phyloP scores from a whole-genome alignment of 1,140 invertebrate species.

The Bombus polaris region DNA sequence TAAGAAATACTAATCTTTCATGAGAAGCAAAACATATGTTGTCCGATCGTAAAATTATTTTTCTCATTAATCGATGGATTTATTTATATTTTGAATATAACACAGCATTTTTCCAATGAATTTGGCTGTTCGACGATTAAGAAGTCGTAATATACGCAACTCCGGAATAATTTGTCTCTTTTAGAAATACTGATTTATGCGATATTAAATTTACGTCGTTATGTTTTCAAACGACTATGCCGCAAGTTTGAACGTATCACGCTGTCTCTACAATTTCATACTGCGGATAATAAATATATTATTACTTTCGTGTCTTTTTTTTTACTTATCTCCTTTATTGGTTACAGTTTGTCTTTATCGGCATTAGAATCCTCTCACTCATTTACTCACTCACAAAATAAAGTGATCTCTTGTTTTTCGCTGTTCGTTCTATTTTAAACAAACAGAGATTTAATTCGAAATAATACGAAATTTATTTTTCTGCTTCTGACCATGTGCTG shows the following conservation, averaged over 20 bases:
- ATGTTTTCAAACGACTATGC: not conserved
- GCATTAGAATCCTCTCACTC: too few species aligned
- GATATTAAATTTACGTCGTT: not conserved
- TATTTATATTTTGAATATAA: not conserved
- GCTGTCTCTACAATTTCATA: too few species aligned
- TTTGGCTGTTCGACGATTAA: not conserved
- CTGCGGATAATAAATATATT: too few species aligned
- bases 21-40: too few species aligned
- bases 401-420: not conserved
- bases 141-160: not conserved
- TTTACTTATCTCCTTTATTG: too few species aligned
- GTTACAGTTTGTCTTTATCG: too few species aligned
- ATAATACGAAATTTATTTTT: not conserved
- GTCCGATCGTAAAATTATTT: not conserved
- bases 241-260: too few species aligned
- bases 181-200: not conserved
- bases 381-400: accelerated
- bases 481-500: too few species aligned
- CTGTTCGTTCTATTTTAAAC: not conserved
- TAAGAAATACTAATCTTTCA: not conserved
- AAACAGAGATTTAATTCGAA: too few species aligned
- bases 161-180: not conserved
- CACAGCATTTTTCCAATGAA: not conserved
- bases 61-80: too few species aligned
- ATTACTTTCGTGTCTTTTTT: not conserved